Conservation (phyloP, 2,888 invertebrate species). For the Alviniconcha strummeri region DNA sequence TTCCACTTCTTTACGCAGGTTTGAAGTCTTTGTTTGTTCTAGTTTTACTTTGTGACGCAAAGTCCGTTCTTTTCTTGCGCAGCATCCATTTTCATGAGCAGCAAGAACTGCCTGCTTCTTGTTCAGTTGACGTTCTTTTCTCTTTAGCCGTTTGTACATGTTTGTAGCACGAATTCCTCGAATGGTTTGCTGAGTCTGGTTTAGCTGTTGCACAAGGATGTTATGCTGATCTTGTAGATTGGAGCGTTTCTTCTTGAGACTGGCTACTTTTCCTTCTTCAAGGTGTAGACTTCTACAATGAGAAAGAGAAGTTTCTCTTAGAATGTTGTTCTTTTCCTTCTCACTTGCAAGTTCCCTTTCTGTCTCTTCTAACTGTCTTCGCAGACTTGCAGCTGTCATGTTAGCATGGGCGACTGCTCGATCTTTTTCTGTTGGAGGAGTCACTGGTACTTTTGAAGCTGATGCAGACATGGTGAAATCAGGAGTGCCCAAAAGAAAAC, state of each 20-base stretch:
- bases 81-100: too few relatives aligned
- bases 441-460: too few relatives aligned
- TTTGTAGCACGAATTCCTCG: too few relatives aligned
- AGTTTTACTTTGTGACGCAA: background rate
- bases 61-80: background rate
- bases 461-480: background rate
- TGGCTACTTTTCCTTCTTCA: background rate
- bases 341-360: too few relatives aligned
- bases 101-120: background rate
- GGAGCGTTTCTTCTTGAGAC: background rate
- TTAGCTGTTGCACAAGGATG: background rate
- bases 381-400: background rate
- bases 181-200: too few relatives aligned
- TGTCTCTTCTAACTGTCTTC: background rate
- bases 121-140: too few relatives aligned
- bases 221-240: background rate
- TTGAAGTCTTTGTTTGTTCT: background rate
- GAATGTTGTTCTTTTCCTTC: background rate
- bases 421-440: background rate
- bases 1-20: background rate
- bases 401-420: background rate
- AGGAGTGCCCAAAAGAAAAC: background rate
- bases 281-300: background rate
- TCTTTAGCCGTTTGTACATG: too few relatives aligned
- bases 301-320: background rate